Evolutionary conservation across 1,140 invertebrate species (phyloP).

Genomic region (Aplysia californica): DNA sequence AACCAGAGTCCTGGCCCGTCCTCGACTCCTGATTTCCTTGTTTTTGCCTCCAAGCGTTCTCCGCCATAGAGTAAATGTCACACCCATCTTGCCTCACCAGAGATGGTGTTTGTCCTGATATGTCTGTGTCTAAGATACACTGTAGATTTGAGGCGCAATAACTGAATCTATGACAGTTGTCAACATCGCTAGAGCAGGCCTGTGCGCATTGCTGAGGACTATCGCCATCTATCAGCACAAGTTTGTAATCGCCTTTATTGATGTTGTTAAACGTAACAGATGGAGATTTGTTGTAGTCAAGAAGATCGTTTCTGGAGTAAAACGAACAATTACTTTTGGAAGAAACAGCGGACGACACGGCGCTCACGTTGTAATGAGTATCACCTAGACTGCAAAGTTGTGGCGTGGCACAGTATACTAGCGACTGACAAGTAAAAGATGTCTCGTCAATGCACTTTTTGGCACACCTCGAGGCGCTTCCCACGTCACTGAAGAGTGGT

Average conservation of each 20-base stretch:
- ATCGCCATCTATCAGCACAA: background rate
- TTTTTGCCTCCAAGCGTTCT: too few species aligned
- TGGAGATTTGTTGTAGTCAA: background rate
- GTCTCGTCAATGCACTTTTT: background rate
- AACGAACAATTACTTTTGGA: background rate
- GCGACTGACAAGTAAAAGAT: background rate
- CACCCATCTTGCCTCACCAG: background rate
- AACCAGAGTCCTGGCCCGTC: too few species aligned
- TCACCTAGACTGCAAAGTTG: background rate
- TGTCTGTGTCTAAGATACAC: too few species aligned
- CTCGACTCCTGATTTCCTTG: background rate
- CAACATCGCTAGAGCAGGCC: background rate
- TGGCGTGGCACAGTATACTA: background rate
- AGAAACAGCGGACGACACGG: background rate
- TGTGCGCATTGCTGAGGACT: background rate
- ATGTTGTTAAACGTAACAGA: background rate
- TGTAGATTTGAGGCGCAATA: background rate
- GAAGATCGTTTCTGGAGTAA: background rate
- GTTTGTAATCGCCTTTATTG: too few species aligned
- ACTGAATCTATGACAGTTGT: background rate
- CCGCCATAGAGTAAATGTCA: background rate
- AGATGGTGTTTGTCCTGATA: background rate
- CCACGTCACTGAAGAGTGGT: background rate
- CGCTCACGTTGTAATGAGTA: background rate
- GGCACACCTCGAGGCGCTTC: background rate